phyloP scores from a whole-genome alignment of 2,888 invertebrate species.

The Phyllotreta cruciferae region DNA sequence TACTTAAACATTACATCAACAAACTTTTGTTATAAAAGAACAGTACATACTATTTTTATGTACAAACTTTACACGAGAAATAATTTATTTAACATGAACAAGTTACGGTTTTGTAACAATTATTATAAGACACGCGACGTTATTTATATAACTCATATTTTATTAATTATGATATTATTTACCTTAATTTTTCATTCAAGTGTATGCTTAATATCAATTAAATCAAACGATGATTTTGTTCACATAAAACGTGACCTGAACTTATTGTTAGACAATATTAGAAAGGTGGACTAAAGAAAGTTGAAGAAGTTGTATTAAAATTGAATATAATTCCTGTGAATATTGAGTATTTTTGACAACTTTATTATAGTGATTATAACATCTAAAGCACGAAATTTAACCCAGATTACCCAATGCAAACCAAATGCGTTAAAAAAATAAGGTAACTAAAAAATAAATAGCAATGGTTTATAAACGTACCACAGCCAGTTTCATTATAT shows the following conservation, averaged over 20 bases:
- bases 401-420: background rate
- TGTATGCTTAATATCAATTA: too few species aligned
- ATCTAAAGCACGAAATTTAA: background rate
- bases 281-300: background rate
- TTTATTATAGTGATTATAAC: background rate
- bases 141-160: too few species aligned
- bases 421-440: slow-evolving; percentile 17
- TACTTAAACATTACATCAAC: slow-evolving; percentile 40
- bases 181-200: too few species aligned
- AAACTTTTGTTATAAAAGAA: slow-evolving; percentile 41
- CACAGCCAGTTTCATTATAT: slow-evolving; percentile 32
- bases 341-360: too few species aligned
- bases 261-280: slow-evolving; percentile 17
- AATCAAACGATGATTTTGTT: too few species aligned
- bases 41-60: slow-evolving; percentile 38
- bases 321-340: too few species aligned
- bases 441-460: slow-evolving; percentile 15
- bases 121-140: too few species aligned
- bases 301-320: background rate
- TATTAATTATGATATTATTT: too few species aligned
- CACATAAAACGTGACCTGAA: background rate
- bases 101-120: too few species aligned
- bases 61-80: slow-evolving; percentile 39
- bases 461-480: slow-evolving; percentile 35
- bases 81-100: too few species aligned